Conservation (phyloP, 2,113 vertebrate species). For the Podarcis muralis region DNA sequence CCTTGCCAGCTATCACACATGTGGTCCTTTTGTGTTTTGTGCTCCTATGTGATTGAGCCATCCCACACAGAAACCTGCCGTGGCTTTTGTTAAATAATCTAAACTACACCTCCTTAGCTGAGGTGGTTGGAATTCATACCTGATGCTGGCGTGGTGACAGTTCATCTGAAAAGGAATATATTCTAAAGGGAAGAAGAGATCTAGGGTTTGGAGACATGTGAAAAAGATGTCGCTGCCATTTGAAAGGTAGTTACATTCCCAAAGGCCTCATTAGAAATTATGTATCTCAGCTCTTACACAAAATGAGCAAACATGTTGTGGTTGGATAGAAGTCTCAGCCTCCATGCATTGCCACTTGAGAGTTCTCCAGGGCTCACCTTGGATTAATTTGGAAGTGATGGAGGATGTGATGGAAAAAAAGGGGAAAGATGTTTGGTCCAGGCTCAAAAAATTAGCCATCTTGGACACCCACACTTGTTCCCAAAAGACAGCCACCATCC, state of each 20-base stretch:
- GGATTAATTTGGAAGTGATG: neutral
- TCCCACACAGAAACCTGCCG: neutral
- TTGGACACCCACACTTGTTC: too few species aligned
- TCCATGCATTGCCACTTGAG: neutral
- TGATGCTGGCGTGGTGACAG: neutral
- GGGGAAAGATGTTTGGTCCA: too few species aligned
- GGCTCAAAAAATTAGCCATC: too few species aligned
- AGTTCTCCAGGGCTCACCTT: neutral
- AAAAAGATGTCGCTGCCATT: neutral
- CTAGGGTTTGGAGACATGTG: neutral
- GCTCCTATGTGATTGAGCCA: neutral
- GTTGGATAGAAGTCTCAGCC: too few species aligned
- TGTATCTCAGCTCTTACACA: too few species aligned
- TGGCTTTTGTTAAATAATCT: accelerated
- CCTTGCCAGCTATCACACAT: neutral
- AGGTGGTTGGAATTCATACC: neutral
- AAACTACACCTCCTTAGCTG: accelerated
- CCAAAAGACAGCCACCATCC: neutral
- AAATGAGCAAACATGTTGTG: too few species aligned
- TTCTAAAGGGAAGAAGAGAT: neutral
- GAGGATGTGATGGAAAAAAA: too few species aligned
- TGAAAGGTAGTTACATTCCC: neutral
- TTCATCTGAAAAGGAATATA: neutral
- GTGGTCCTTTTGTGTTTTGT: neutral
- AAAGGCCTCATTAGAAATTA: too few species aligned